These are phyloP conservation scores for Chrysomallon squamiferum DNA, from an alignment of 1,140 invertebrate species.

Conservation along the genomic window DNA sequence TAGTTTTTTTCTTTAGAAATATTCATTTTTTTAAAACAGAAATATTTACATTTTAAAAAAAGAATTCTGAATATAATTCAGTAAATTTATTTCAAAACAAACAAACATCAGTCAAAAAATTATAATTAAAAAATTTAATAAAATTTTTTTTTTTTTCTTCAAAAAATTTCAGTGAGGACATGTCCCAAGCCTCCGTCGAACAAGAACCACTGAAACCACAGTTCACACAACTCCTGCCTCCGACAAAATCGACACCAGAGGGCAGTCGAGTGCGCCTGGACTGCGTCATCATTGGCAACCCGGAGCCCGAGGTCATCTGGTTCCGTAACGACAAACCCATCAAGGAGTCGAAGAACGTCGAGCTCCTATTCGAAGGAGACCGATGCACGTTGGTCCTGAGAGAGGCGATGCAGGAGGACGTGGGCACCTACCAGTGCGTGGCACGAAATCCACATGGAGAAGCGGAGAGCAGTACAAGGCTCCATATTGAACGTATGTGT, in stretches of 20 bases:
- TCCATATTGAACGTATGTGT: slow-evolving; percentile 61
- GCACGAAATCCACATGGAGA: slow-evolving; percentile 62
- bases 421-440: slow-evolving; percentile 63
- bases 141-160: no score
- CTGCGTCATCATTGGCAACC: slow-evolving; percentile 65
- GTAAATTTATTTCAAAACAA: no score
- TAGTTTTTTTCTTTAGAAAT: no score
- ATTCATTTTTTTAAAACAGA: no score
- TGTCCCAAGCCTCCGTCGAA: slow-evolving; percentile 51
- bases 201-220: slow-evolving; percentile 67
- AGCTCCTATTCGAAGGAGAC: slow-evolving; percentile 61
- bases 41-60: no score
- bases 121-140: no score
- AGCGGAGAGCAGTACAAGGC: slow-evolving; percentile 59
- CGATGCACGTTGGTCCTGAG: slow-evolving; percentile 62
- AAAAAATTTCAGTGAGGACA: slow-evolving; percentile 55
- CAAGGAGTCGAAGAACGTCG: slow-evolving; percentile 60
- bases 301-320: slow-evolving; percentile 65
- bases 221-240: slow-evolving; percentile 72
- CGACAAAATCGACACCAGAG: slow-evolving; percentile 65
- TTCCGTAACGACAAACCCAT: slow-evolving; percentile 59
- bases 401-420: slow-evolving; percentile 63
- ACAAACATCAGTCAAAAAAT: no score
- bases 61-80: no score
- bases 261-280: slow-evolving; percentile 61